These are phyloP conservation scores for Capreolus pygargus DNA, from an alignment of 2,113 vertebrate species.

Conservation along the genomic window DNA sequence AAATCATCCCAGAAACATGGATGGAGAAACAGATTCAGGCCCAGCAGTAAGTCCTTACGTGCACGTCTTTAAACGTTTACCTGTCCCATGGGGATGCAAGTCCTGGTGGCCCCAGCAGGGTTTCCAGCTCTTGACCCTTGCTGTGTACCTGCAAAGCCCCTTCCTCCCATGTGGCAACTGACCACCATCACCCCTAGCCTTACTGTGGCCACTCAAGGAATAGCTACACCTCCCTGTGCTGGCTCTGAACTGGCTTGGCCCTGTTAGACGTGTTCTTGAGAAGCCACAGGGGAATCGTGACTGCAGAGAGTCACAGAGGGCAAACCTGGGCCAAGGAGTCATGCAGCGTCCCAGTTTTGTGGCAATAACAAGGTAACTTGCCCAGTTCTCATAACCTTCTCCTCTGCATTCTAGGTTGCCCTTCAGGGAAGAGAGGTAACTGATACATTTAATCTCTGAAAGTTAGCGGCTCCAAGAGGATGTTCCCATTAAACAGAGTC, in stretches of 20 bases:
- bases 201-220: background rate
- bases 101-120: background rate
- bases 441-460: background rate
- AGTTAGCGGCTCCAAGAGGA: background rate
- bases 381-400: background rate
- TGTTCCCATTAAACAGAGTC: background rate
- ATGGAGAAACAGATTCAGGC: background rate
- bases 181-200: background rate
- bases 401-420: background rate
- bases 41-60: background rate
- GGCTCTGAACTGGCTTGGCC: fast-evolving
- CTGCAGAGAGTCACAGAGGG: background rate
- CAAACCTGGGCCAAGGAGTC: background rate
- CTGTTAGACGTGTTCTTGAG: background rate
- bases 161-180: background rate
- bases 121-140: background rate
- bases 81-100: background rate
- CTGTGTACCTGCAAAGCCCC: background rate
- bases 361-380: background rate
- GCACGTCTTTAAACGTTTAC: background rate
- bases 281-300: fast-evolving
- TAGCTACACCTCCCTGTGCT: background rate
- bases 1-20: background rate
- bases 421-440: background rate
- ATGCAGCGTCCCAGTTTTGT: fast-evolving